These are phyloP conservation scores for Erebia aethiops DNA, from an alignment of 2,888 invertebrate genomes.

Conservation along the genomic window DNA sequence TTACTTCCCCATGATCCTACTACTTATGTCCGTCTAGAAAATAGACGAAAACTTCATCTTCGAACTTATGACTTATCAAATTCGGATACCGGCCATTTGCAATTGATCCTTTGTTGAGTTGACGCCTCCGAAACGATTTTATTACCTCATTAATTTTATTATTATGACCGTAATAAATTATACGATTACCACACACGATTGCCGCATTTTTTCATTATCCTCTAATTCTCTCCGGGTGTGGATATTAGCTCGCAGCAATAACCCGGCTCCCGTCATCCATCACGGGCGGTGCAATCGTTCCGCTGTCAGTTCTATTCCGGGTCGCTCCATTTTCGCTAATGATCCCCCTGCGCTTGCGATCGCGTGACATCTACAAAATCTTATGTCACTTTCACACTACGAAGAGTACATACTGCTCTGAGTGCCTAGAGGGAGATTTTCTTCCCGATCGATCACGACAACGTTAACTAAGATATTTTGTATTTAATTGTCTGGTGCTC, in stretches of 20 bases:
- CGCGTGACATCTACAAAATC: constrained; percentile 56
- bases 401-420: too few relatives aligned
- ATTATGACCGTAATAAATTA: constrained; percentile 36
- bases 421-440: too few relatives aligned
- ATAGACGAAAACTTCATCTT: neutral
- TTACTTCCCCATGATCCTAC: too few relatives aligned
- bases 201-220: constrained; percentile 52
- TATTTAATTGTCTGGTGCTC: too few relatives aligned
- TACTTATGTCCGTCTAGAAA: neutral
- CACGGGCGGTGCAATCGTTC: constrained; percentile 77
- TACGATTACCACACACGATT: constrained; percentile 38
- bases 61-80: neutral
- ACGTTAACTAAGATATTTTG: too few relatives aligned
- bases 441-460: too few relatives aligned
- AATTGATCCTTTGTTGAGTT: neutral
- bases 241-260: constrained; percentile 70
- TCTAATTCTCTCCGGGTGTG: constrained; percentile 56
- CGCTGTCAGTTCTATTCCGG: constrained; percentile 80
- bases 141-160: constrained; percentile 25
- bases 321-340: constrained; percentile 80
- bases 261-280: constrained; percentile 73
- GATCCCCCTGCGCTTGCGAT: constrained; percentile 60
- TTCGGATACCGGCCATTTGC: neutral
- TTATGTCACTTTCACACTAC: neutral
- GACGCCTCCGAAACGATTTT: constrained; percentile 16